Evolutionary conservation across 2,113 vertebrate genomes (phyloP).

Genomic region (Muntiacus muntjak): DNA sequence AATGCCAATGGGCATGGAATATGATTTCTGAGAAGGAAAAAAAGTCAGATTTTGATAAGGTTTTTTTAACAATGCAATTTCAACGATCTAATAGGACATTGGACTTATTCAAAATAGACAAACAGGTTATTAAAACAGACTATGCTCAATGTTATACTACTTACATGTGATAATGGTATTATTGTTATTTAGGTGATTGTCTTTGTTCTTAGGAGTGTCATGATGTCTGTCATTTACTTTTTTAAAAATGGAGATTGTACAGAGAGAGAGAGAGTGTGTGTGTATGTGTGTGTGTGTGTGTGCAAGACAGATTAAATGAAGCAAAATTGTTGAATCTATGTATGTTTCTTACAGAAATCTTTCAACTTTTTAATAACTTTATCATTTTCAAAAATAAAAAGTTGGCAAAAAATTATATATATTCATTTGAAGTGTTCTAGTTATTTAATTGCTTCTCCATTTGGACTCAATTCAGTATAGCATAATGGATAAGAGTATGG

Average conservation of each 20-base stretch:
- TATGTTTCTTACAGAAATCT: background rate
- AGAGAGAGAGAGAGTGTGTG: background rate
- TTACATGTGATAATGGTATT: background rate
- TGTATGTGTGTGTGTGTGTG: too few relatives aligned
- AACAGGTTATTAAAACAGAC: background rate
- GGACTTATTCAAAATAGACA: background rate
- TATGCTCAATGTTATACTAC: background rate
- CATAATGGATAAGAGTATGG: background rate
- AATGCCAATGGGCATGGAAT: slow-evolving; percentile 91
- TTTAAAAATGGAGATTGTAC: background rate
- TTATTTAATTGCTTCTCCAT: background rate
- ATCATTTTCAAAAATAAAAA: slow-evolving; percentile 8
- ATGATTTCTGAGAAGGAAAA: slow-evolving; percentile 90
- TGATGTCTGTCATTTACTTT: background rate
- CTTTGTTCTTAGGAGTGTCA: background rate
- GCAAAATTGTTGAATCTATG: background rate
- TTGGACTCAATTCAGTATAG: background rate
- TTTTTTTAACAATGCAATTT: slow-evolving; percentile 7
- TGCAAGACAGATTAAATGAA: background rate
- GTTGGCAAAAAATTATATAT: background rate
- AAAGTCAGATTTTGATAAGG: background rate
- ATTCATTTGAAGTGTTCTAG: background rate
- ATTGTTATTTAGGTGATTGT: background rate
- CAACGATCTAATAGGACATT: background rate
- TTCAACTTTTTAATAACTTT: background rate